Conservation (phyloP, 1,140 invertebrate genomes). For the Elymnias hypermnestra region DNA sequence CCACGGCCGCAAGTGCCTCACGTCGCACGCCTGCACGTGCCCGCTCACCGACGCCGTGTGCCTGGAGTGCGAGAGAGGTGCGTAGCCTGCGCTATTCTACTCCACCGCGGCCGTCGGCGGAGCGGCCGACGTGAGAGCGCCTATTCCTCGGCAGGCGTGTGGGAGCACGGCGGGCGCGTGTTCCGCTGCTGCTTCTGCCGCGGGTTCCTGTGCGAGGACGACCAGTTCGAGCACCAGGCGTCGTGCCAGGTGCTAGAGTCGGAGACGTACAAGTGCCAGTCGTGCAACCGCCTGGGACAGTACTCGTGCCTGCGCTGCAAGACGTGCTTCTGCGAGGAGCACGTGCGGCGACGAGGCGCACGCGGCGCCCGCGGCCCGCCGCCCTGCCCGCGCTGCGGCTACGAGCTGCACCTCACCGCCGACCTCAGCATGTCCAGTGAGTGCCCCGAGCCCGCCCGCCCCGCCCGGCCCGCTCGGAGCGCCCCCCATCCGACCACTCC, state of each 20-base stretch:
- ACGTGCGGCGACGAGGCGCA: conserved; percentile 83
- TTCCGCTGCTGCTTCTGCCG: conserved; percentile 95
- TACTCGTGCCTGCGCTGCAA: conserved; percentile 97
- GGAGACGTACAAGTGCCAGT: conserved; percentile 95
- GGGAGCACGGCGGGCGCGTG: conserved; percentile 95
- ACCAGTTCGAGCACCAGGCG: conserved; percentile 99
- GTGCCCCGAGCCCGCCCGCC: no score
- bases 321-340: conserved; percentile 97
- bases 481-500: neutral
- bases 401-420: conserved; percentile 93
- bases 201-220: conserved; percentile 96
- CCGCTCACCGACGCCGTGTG: conserved; percentile 92
- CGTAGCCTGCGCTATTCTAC: no score
- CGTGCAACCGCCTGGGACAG: conserved; percentile 95
- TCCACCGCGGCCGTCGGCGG: no score
- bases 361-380: conserved; percentile 79
- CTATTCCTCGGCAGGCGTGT: no score
- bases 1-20: conserved; percentile 94
- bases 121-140: no score
- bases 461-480: no score
- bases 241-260: conserved; percentile 96
- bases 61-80: conserved; percentile 86
- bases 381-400: conserved; percentile 96
- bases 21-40: conserved; percentile 94
- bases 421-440: conserved; percentile 97